phyloP scores from a whole-genome alignment of 1,140 invertebrate species.

The Marisa cornuarietis region DNA sequence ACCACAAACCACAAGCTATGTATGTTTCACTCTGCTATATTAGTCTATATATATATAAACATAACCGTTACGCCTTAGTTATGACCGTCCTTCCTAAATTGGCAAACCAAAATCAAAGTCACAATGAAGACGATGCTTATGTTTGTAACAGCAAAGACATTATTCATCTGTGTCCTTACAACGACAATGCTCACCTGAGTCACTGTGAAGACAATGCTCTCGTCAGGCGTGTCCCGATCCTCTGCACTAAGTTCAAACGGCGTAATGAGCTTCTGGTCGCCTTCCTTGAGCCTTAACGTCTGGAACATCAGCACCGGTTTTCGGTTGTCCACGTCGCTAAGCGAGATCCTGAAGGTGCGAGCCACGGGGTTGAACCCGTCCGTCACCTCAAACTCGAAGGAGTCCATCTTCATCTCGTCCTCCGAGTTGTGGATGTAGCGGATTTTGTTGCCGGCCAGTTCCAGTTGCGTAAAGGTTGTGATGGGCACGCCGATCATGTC shows the following conservation, averaged over 20 bases:
- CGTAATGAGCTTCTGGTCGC: slow-evolving; percentile 61
- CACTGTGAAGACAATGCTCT: slow-evolving; percentile 59
- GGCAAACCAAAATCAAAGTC: too few relatives aligned
- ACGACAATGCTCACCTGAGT: slow-evolving; percentile 40
- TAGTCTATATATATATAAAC: too few relatives aligned
- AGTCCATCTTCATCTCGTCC: slow-evolving; percentile 66
- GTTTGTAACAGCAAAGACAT: too few relatives aligned
- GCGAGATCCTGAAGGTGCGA: slow-evolving; percentile 64
- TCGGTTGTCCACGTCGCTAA: slow-evolving; percentile 66
- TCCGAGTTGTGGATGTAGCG: slow-evolving; percentile 61
- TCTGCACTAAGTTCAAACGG: slow-evolving; percentile 66
- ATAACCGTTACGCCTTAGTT: too few relatives aligned
- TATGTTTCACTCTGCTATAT: too few relatives aligned
- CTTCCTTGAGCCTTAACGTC: slow-evolving; percentile 61
- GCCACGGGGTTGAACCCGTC: slow-evolving; percentile 64
- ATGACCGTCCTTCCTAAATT: too few relatives aligned
- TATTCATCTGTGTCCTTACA: too few relatives aligned
- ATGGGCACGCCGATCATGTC: slow-evolving; percentile 60
- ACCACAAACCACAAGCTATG: too few relatives aligned
- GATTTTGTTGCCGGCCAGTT: slow-evolving; percentile 65
- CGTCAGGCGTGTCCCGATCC: slow-evolving; percentile 62
- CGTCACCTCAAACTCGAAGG: slow-evolving; percentile 67
- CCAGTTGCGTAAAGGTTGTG: slow-evolving; percentile 63
- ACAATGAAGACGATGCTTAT: too few relatives aligned
- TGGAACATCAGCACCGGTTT: slow-evolving; percentile 62